These are phyloP conservation scores for Batillaria attramentaria DNA, from an alignment of 1,140 invertebrate genomes.

Conservation along the genomic window DNA sequence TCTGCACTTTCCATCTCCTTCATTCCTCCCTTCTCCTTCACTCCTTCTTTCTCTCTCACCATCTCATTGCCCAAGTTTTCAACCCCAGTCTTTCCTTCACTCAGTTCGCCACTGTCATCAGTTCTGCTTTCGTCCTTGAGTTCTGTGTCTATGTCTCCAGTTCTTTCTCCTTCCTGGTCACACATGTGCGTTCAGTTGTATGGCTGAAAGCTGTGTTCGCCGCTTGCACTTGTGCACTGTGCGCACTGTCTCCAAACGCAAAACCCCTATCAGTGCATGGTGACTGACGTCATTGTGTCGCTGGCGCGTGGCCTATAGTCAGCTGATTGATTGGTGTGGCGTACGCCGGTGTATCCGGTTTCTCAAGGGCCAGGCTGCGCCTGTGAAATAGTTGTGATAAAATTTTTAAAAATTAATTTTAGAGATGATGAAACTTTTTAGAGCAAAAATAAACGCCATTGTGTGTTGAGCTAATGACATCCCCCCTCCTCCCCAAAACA, in stretches of 20 bases:
- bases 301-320: too few species aligned
- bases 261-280: background rate
- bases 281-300: too few species aligned
- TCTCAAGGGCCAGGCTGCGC: too few species aligned
- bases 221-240: background rate
- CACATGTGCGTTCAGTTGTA: too few species aligned
- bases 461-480: background rate
- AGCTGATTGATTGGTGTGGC: too few species aligned
- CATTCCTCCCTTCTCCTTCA: background rate
- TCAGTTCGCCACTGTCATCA: background rate
- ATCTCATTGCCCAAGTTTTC: too few species aligned
- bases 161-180: background rate
- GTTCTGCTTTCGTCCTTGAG: background rate
- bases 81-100: background rate
- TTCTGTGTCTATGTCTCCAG: background rate
- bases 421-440: too few species aligned
- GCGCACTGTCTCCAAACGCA: background rate
- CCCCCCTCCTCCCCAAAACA: background rate
- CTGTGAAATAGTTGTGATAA: too few species aligned
- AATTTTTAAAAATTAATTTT: too few species aligned
- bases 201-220: too few species aligned
- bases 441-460: too few species aligned
- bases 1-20: background rate
- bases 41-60: background rate
- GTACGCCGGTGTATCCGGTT: too few species aligned